A percentile compares a stretch with the other conserved stretches of the same genome.
Conservation (phyloP, 1,140 invertebrate genomes). For the Ruditapes philippinarum region DNA sequence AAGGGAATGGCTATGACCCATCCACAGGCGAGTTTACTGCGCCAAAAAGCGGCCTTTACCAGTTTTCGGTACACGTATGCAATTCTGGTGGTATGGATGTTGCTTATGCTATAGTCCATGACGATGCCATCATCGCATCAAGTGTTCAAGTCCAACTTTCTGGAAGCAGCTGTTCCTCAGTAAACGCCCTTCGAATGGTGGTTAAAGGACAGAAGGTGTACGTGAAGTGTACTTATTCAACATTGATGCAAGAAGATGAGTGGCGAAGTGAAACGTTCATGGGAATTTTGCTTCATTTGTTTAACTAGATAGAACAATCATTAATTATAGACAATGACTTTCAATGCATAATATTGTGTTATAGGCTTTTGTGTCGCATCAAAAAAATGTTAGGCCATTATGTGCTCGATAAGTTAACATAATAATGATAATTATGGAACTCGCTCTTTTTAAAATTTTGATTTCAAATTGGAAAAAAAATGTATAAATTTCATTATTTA, state of each 20-base stretch:
- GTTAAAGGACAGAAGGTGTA: neutral
- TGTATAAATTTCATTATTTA: too few species aligned
- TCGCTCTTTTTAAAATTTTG: too few species aligned
- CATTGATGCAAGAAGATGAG: neutral
- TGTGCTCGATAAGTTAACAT: too few species aligned
- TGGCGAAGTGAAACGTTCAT: neutral
- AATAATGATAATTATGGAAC: too few species aligned
- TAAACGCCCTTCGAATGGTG: neutral
- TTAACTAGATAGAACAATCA: too few species aligned
- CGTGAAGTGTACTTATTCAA: neutral
- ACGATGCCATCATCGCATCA: neutral
- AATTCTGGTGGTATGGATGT: neutral
- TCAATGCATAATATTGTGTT: too few species aligned
- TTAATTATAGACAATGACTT: neutral
- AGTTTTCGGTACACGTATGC: slow-evolving; percentile 4
- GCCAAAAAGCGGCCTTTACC: neutral
- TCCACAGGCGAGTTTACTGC: slow-evolving; percentile 10
- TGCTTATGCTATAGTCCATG: neutral
- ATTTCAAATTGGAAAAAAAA: too few species aligned
- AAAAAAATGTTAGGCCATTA: too few species aligned
- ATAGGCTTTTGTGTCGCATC: too few species aligned
- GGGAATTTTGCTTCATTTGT: neutral
- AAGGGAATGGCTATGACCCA: neutral
- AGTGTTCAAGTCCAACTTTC: neutral
- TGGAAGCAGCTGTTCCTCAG: neutral